phyloP scores from a whole-genome alignment of 2,797 vertebrate species.

The Benthosema pterotum region DNA sequence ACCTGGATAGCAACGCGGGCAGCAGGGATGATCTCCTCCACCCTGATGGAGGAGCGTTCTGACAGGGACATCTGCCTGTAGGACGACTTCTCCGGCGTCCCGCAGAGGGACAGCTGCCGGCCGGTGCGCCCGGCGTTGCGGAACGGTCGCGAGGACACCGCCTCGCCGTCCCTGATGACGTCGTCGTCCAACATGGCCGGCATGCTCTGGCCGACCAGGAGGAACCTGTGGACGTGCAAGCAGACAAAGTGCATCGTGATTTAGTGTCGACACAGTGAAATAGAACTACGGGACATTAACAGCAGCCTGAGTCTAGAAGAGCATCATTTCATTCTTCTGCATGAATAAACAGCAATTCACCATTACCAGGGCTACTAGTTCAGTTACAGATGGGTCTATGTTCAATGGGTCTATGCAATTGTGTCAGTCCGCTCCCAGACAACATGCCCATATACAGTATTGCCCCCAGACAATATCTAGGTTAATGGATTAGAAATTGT shows the following conservation, averaged over 20 bases:
- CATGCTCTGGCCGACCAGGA: constrained; percentile 97
- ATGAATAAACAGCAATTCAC: too few relatives aligned
- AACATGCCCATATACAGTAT: too few relatives aligned
- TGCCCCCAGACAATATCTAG: too few relatives aligned
- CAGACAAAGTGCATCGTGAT: neutral
- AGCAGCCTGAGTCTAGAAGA: too few relatives aligned
- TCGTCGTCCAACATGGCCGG: constrained; percentile 92
- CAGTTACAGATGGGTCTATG: too few relatives aligned
- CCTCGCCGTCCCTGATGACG: constrained; percentile 89
- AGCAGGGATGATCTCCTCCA: constrained; percentile 97
- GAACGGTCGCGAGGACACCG: constrained; percentile 94
- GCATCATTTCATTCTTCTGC: too few relatives aligned
- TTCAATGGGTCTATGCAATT: too few relatives aligned
- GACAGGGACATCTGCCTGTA: constrained; percentile 96
- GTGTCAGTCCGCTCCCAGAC: too few relatives aligned
- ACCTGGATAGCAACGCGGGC: constrained; percentile 98
- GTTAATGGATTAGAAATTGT: too few relatives aligned
- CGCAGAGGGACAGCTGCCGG: constrained; percentile 94
- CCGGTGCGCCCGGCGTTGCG: constrained; percentile 88
- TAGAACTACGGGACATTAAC: too few relatives aligned
- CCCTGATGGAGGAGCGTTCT: constrained; percentile 95
- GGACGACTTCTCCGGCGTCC: constrained; percentile 95
- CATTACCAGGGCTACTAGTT: too few relatives aligned
- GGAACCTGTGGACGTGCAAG: constrained; percentile 81
- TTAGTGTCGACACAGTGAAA: too few relatives aligned